Conservation (phyloP, 2,888 invertebrate species). For the Phaonia tiefii region DNA sequence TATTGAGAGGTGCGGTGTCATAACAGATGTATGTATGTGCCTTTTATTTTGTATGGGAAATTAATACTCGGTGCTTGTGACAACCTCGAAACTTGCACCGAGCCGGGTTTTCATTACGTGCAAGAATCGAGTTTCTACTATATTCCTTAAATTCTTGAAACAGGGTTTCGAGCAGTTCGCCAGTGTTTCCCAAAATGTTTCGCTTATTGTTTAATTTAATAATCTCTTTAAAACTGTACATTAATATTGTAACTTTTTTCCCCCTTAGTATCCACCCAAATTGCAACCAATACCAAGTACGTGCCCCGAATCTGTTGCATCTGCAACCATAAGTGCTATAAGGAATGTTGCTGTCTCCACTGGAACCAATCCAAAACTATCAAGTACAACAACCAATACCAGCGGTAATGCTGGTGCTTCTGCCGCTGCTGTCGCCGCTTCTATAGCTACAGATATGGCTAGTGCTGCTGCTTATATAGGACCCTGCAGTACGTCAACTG, state of each 20-base stretch:
- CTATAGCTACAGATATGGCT: constrained; percentile 65
- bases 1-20: too few relatives aligned
- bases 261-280: constrained; percentile 74
- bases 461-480: constrained; percentile 77
- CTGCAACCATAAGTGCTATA: constrained; percentile 65
- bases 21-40: too few relatives aligned
- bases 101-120: too few relatives aligned
- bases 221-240: too few relatives aligned
- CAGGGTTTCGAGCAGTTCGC: too few relatives aligned
- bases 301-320: constrained; percentile 58
- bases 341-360: constrained; percentile 70
- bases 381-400: constrained; percentile 46
- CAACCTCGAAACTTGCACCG: too few relatives aligned
- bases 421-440: constrained; percentile 68
- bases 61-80: too few relatives aligned
- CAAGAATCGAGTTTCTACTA: too few relatives aligned
- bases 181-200: too few relatives aligned
- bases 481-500: constrained; percentile 83
- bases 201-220: too few relatives aligned
- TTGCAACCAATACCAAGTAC: constrained; percentile 68
- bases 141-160: too few relatives aligned
- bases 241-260: not conserved
- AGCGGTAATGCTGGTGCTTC: constrained; percentile 58
- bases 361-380: constrained; percentile 49
- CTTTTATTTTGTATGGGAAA: too few relatives aligned